Conservation (phyloP, 2,113 vertebrate genomes). For the Xiphophorus maculatus region DNA sequence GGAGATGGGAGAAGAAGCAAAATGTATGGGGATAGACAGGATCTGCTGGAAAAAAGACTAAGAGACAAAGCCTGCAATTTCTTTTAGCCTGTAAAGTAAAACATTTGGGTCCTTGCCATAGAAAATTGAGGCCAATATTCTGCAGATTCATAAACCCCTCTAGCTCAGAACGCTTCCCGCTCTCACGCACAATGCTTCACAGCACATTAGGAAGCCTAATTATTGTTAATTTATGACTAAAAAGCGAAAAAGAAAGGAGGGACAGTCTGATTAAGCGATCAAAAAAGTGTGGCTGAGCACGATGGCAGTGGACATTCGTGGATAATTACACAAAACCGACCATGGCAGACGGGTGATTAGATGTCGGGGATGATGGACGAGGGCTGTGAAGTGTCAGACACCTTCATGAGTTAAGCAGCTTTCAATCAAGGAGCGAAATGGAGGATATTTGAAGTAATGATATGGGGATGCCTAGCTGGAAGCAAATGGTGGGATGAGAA, state of each 20-base stretch:
- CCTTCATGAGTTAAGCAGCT: slow-evolving; percentile 21
- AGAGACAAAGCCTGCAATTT: not conserved
- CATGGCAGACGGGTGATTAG: slow-evolving; percentile 6
- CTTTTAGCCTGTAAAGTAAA: not conserved
- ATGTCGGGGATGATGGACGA: slow-evolving; percentile 25
- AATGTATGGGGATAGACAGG: slow-evolving; percentile 14
- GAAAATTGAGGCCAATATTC: not conserved
- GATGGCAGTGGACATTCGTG: slow-evolving; percentile 6
- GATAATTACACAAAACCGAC: slow-evolving; percentile 13
- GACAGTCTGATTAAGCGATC: not conserved
- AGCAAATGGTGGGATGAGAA: slow-evolving; percentile 5
- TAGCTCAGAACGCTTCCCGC: not conserved
- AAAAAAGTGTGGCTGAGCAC: not conserved
- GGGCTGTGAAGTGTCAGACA: slow-evolving; percentile 20
- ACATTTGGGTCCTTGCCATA: not conserved
- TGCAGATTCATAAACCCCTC: not conserved
- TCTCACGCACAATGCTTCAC: not conserved
- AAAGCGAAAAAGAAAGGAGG: not conserved
- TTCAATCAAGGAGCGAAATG: slow-evolving; percentile 36
- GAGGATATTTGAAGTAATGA: slow-evolving; percentile 30
- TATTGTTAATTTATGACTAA: slow-evolving; percentile 6
- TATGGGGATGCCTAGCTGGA: slow-evolving; percentile 31
- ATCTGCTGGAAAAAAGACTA: not conserved
- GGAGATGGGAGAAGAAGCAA: slow-evolving; percentile 3
- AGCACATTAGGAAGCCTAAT: not conserved